Percentiles rank a stretch among this genome's conserved stretches.
phyloP scores from a whole-genome alignment of 2,113 vertebrate species.

The Pampusana beccarii region DNA sequence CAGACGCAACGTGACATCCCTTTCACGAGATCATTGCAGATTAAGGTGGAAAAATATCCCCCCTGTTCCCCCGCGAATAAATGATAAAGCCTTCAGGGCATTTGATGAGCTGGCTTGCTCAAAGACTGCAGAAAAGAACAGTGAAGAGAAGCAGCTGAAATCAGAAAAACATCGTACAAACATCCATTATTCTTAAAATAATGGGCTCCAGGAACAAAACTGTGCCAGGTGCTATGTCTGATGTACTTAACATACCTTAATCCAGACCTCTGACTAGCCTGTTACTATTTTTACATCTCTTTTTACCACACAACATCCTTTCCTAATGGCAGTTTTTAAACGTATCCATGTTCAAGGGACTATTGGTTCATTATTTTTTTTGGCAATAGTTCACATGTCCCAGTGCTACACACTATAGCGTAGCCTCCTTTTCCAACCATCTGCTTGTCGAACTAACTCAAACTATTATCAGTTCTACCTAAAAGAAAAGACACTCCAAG shows the following conservation, averaged over 20 bases:
- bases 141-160: background rate
- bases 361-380: background rate
- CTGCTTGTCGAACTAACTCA: constrained; percentile 55
- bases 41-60: background rate
- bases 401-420: background rate
- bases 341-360: background rate
- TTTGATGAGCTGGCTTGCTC: background rate
- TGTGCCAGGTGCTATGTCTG: background rate
- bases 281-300: background rate
- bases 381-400: background rate
- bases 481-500: constrained; percentile 38
- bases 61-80: background rate
- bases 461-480: constrained; percentile 53
- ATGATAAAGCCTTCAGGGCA: background rate
- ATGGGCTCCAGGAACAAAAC: background rate
- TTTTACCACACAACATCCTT: background rate
- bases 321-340: background rate
- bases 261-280: background rate
- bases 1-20: rapidly evolving
- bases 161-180: background rate
- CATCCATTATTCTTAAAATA: background rate
- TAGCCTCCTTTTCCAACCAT: constrained; percentile 37
- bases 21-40: background rate
- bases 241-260: background rate
- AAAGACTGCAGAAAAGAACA: background rate